Conservation (phyloP, 2,797 vertebrate species). For the Macropodus opercularis region DNA sequence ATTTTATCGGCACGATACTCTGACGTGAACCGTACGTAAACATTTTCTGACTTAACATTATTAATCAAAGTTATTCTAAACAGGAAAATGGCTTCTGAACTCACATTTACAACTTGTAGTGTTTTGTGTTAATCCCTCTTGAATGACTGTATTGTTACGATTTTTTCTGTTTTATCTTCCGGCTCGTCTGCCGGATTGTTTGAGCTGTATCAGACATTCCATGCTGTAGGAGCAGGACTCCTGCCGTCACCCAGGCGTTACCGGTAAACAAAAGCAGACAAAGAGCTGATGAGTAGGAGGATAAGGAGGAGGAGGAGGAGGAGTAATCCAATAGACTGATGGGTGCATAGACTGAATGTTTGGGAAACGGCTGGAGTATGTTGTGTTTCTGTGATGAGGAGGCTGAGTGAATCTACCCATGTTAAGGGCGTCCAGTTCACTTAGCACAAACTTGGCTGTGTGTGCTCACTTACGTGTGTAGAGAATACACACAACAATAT, state of each 20-base stretch:
- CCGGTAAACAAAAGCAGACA: slow-evolving; percentile 52
- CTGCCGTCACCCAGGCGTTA: slow-evolving; percentile 43
- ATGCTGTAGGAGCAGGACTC: slow-evolving; percentile 31
- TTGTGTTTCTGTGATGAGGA: slow-evolving; percentile 37
- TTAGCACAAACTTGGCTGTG: slow-evolving; percentile 29
- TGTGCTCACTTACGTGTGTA: too few relatives aligned
- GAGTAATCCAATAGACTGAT: slow-evolving; percentile 33
- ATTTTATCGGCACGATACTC: slow-evolving; percentile 3
- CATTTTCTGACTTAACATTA: neutral
- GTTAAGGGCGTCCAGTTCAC: slow-evolving; percentile 40
- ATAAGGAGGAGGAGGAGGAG: slow-evolving; percentile 33
- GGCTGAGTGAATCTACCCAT: slow-evolving; percentile 43
- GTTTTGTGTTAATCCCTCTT: neutral
- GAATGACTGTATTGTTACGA: neutral
- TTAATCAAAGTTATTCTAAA: neutral
- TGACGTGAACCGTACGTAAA: too few relatives aligned
- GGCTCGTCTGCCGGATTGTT: slow-evolving; percentile 27
- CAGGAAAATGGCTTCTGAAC: neutral
- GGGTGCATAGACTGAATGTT: slow-evolving; percentile 42
- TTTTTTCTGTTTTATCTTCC: slow-evolving; percentile 12
- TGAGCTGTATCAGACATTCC: slow-evolving; percentile 37
- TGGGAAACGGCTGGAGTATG: slow-evolving; percentile 36
- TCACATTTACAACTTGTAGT: too few relatives aligned
- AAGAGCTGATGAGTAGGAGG: slow-evolving; percentile 34
- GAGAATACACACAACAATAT: too few relatives aligned